These are phyloP conservation scores for Danio aesculapii DNA, from an alignment of 2,797 vertebrate species.

Conservation along the genomic window DNA sequence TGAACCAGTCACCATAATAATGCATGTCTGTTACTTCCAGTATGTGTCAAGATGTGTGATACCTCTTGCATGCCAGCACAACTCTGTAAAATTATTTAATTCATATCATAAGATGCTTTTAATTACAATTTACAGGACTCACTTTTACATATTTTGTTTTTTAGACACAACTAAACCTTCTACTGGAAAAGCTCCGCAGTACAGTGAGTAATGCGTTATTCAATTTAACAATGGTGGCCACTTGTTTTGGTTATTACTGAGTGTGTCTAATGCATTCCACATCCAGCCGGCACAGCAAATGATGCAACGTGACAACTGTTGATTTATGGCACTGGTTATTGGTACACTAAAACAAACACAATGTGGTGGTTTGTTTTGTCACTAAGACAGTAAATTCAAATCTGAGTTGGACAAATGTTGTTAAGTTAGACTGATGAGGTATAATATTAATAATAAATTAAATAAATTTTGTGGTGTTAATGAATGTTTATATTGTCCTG, in stretches of 20 bases:
- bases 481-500: too few relatives aligned
- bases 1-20: conserved; percentile 18
- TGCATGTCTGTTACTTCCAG: conserved; percentile 34
- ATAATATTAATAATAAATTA: too few relatives aligned
- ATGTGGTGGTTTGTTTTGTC: not conserved
- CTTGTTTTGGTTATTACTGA: conserved; percentile 20
- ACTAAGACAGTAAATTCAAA: not conserved
- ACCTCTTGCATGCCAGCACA: conserved; percentile 28
- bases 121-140: not conserved
- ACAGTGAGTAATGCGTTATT: conserved; percentile 85
- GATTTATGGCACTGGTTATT: not conserved
- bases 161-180: conserved; percentile 95
- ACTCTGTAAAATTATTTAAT: not conserved
- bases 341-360: not conserved
- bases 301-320: not conserved
- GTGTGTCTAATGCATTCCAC: conserved; percentile 18
- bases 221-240: not conserved
- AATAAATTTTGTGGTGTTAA: not conserved
- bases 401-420: not conserved
- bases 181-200: conserved; percentile 96
- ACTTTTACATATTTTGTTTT: conserved; percentile 50
- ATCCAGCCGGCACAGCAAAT: conserved; percentile 17
- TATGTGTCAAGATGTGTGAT: conserved; percentile 10
- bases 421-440: not conserved
- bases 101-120: not conserved